Evolutionary conservation across 2,113 vertebrate genomes (phyloP).

Genomic region (Melospiza melodia): DNA sequence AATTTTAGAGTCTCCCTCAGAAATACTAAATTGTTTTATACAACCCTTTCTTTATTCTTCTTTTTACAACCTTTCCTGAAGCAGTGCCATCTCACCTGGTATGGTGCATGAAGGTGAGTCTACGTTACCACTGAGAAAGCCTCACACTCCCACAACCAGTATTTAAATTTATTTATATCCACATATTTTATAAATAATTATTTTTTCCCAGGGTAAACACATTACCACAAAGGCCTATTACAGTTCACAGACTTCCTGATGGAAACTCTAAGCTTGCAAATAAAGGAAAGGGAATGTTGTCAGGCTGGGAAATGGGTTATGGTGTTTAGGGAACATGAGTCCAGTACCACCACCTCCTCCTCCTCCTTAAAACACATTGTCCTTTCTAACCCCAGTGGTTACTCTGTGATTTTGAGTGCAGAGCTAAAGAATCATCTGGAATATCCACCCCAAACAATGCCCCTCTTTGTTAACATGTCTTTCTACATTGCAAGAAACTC

Average conservation of each 20-base stretch:
- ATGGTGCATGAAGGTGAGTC: neutral
- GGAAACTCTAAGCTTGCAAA: neutral
- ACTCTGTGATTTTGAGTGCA: neutral
- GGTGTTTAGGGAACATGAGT: neutral
- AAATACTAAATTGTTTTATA: neutral
- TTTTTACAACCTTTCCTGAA: neutral
- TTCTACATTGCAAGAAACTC: neutral
- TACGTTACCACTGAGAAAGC: neutral
- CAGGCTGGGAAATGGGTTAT: neutral
- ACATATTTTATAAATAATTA: no score
- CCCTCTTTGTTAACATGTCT: neutral
- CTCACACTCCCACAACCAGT: neutral
- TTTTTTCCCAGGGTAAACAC: neutral
- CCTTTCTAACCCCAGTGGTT: neutral
- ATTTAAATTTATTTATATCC: neutral
- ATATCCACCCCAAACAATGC: neutral
- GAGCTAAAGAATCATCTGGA: neutral
- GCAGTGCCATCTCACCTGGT: neutral
- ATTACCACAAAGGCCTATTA: neutral
- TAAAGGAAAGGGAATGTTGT: neutral
- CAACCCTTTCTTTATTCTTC: neutral
- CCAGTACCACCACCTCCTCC: neutral
- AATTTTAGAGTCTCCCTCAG: neutral
- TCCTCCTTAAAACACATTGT: neutral
- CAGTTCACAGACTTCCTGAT: neutral